A percentile compares a stretch with the other conserved stretches of the same genome.
Conservation (phyloP, 2,797 vertebrate genomes). For the Hoplostethus mediterraneus region DNA sequence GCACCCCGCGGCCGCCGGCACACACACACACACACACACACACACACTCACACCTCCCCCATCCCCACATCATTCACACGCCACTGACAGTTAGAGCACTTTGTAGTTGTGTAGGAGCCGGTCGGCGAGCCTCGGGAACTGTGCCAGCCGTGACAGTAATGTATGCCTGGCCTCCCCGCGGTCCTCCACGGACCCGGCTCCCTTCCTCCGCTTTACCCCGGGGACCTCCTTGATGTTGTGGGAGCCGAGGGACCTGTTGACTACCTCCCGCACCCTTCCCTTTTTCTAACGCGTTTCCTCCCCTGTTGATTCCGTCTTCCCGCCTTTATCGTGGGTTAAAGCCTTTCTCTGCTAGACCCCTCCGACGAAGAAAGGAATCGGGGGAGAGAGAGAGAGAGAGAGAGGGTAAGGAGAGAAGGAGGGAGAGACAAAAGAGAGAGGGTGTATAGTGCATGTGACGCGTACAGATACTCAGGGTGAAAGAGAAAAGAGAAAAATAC, state of each 20-base stretch:
- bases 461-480: constrained; percentile 43
- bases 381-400: constrained; percentile 5
- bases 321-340: constrained; percentile 72
- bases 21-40: constrained; percentile 13
- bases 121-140: constrained; percentile 56
- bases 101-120: constrained; percentile 58
- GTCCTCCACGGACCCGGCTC: constrained; percentile 67
- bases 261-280: constrained; percentile 59
- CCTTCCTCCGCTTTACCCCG: constrained; percentile 57
- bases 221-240: constrained; percentile 72
- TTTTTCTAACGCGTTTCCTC: constrained; percentile 64
- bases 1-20: constrained; percentile 11
- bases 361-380: constrained; percentile 1
- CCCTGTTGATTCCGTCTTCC: constrained; percentile 62
- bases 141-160: constrained; percentile 71
- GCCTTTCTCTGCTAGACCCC: constrained; percentile 34
- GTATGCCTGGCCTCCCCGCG: constrained; percentile 63
- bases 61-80: constrained; percentile 42
- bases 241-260: constrained; percentile 73
- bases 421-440: not conserved
- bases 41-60: constrained; percentile 5
- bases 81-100: constrained; percentile 55
- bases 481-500: constrained; percentile 32
- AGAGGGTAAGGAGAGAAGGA: constrained; percentile 2
- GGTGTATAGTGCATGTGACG: not conserved